Evolutionary conservation across 37 sponge, comb jelly and placozoan species (phyloP).

Genomic region (Aphrocallistes beatrix): DNA sequence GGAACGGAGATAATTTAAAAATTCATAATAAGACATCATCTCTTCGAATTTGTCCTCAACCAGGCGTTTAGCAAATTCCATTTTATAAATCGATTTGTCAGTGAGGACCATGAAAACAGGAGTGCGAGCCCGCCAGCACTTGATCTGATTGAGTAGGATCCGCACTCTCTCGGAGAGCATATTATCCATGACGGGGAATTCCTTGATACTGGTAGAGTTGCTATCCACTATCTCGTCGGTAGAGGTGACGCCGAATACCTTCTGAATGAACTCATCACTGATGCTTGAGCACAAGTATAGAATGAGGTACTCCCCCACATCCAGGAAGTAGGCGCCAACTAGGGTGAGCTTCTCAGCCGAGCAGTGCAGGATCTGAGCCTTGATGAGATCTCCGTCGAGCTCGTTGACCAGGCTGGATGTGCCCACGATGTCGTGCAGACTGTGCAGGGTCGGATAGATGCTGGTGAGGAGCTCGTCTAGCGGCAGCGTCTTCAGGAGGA

Average conservation of each 20-base stretch:
- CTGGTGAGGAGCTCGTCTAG: slow-evolving; percentile 46
- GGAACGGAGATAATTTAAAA: slow-evolving; percentile 28
- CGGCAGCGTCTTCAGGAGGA: slow-evolving; percentile 63
- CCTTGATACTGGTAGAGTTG: slow-evolving; percentile 26
- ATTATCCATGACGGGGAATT: slow-evolving; percentile 43
- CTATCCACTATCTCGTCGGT: slow-evolving; percentile 52
- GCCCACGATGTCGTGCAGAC: slow-evolving; percentile 47
- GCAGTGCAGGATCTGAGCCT: slow-evolving; percentile 45
- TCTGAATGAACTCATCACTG: slow-evolving; percentile 28
- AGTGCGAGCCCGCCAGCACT: slow-evolving; percentile 29
- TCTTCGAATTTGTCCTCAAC: slow-evolving; percentile 83
- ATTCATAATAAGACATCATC: slow-evolving; percentile 82
- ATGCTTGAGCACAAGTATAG: slow-evolving; percentile 66
- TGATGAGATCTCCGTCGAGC: slow-evolving; percentile 24
- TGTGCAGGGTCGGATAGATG: slow-evolving; percentile 72
- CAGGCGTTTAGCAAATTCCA: slow-evolving; percentile 56
- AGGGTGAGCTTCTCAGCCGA: slow-evolving; percentile 68
- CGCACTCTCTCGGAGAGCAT: slow-evolving; percentile 25
- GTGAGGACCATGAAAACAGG: slow-evolving; percentile 51
- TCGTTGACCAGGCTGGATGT: slow-evolving; percentile 24
- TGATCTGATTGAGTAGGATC: slow-evolving; percentile 32
- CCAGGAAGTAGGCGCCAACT: slow-evolving; percentile 72
- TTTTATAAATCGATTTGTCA: slow-evolving; percentile 57
- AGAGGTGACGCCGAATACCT: slow-evolving; percentile 48
- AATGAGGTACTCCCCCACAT: slow-evolving; percentile 67